Conservation (phyloP, 2,797 vertebrate genomes). For the Coilia nasus region DNA sequence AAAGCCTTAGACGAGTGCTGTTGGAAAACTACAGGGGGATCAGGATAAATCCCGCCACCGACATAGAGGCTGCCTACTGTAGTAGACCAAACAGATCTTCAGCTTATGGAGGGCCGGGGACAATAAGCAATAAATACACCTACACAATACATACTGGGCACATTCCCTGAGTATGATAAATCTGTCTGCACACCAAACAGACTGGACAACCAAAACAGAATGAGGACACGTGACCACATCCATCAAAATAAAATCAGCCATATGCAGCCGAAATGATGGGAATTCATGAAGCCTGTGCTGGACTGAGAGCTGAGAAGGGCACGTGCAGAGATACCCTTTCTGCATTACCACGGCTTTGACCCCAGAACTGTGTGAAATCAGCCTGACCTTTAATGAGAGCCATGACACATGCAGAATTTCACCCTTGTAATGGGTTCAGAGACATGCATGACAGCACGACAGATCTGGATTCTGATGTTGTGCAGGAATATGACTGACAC, state of each 20-base stretch:
- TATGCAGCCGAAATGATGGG: too few species aligned
- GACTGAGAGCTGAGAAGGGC: not conserved
- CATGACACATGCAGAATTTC: too few species aligned
- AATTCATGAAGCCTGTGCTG: too few species aligned
- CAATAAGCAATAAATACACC: too few species aligned
- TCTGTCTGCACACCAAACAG: not conserved
- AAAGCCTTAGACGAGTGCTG: not conserved
- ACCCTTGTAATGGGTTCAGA: not conserved
- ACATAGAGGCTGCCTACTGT: not conserved
- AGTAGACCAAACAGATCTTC: not conserved
- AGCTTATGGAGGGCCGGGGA: not conserved
- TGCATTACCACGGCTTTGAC: not conserved
- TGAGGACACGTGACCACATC: too few species aligned
- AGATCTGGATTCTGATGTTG: conserved; percentile 9
- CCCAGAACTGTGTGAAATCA: conserved; percentile 6
- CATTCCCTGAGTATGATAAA: not conserved
- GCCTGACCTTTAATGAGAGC: conserved; percentile 17
- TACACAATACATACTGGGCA: not conserved
- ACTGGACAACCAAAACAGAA: not conserved
- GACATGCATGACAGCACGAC: conserved; percentile 17
- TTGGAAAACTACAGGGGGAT: not conserved
- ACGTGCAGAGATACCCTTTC: not conserved
- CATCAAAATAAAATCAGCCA: too few species aligned
- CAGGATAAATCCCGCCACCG: not conserved
- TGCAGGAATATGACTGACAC: not conserved